Evolutionary conservation across 1,140 invertebrate genomes (phyloP).

Genomic region (Pogonomyrmex californicus): DNA sequence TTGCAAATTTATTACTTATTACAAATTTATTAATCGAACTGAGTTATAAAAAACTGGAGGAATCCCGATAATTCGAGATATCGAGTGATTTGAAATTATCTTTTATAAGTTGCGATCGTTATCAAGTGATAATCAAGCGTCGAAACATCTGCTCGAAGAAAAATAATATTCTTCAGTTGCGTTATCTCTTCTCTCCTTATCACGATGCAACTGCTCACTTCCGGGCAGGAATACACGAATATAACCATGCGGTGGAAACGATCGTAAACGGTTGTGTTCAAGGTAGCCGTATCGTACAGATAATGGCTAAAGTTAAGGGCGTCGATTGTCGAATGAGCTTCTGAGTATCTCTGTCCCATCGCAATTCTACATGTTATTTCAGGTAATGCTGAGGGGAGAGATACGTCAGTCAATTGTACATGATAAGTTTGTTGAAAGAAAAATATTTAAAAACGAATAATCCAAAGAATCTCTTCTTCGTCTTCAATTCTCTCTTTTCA

Average conservation of each 20-base stretch:
- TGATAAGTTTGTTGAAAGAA: neutral
- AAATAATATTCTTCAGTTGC: constrained; percentile 42
- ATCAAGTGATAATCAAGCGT: constrained; percentile 34
- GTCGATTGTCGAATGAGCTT: constrained; percentile 16
- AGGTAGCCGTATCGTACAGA: constrained; percentile 32
- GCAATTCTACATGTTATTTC: constrained; percentile 19
- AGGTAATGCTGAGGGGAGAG: neutral
- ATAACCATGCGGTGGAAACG: constrained; percentile 59
- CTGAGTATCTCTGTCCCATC: neutral
- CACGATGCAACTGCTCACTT: constrained; percentile 64
- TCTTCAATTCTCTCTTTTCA: too few species aligned
- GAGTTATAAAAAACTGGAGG: neutral
- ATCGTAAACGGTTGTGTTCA: constrained; percentile 65
- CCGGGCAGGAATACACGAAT: constrained; percentile 48
- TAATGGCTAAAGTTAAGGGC: constrained; percentile 46
- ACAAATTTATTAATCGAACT: neutral
- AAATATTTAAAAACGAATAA: neutral
- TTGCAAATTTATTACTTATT: too few species aligned
- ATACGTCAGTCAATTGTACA: neutral
- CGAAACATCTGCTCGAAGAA: constrained; percentile 58
- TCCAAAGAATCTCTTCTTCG: too few species aligned
- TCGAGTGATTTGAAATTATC: neutral
- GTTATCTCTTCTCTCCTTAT: constrained; percentile 67
- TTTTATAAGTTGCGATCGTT: constrained; percentile 54
- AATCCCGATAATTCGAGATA: neutral